Conservation (phyloP, 2,797 vertebrate genomes). For the Distichodus sexfasciatus region DNA sequence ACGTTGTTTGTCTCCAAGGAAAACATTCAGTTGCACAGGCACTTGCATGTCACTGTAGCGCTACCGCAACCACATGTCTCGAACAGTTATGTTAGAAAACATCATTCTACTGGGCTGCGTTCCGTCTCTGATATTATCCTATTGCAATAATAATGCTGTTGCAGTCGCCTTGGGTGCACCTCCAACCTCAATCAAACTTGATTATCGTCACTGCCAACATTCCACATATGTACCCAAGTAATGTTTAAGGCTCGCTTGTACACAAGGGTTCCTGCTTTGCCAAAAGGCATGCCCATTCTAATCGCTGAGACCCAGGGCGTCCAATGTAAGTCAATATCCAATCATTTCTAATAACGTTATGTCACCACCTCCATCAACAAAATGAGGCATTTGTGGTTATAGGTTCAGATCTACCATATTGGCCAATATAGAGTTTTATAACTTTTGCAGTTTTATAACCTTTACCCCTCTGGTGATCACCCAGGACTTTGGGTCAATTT, state of each 20-base stretch:
- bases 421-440: neutral
- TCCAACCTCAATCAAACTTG: constrained; percentile 19
- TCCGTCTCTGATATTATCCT: constrained; percentile 15
- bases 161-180: constrained; percentile 20
- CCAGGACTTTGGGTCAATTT: neutral
- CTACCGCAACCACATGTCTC: constrained; percentile 27
- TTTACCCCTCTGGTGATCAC: neutral
- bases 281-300: constrained; percentile 20
- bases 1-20: neutral
- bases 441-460: too few relatives aligned
- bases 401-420: neutral
- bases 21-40: neutral
- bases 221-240: constrained; percentile 27
- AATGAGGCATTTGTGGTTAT: neutral
- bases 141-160: constrained; percentile 12
- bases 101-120: neutral
- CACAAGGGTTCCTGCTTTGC: constrained; percentile 11
- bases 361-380: neutral
- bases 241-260: constrained; percentile 6
- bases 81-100: constrained; percentile 19
- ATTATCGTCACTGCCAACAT: constrained; percentile 36
- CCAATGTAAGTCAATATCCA: constrained; percentile 10
- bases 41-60: constrained; percentile 7
- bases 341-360: neutral
- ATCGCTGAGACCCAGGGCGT: constrained; percentile 5